Base-by-base conservation (phyloP, 1,140 invertebrate genomes). In the Cephus cinctus region DNA sequence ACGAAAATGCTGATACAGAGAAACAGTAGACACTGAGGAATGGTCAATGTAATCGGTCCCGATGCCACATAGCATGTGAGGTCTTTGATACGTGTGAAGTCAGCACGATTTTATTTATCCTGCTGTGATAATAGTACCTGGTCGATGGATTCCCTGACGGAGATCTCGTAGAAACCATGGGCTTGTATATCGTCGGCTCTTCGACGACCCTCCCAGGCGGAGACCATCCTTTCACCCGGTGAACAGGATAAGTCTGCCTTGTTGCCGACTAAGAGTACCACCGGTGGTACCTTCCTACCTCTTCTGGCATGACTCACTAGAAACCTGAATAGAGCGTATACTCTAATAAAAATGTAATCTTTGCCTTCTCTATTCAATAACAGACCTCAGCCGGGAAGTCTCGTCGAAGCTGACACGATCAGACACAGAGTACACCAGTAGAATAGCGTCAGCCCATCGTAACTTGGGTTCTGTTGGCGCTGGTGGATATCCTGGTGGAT, bases 391-490 rank as follows among this genome's bases (percentile, higher is more conserved):
- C 3, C 88, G 80, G 62, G 87, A 87, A 61, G 87, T 90, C 63
- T 91, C 88, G 63, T 92, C 87, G 68, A 92, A 92, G 19, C 88
- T 90, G 54, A 86, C 86, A 53, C 88, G 87, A 64, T 92, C 88
- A 3, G 88, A 89, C 2, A 93, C 85, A 0, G 89, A 88, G 64
- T 91, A 92, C 69, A 92, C 88, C 2, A 93, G 75, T 25, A 93
- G 83, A 63, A 92, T 92, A 4, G 87, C 90, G 63, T 94, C 89
- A 12, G 87, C 89, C 82, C 89, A 92, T 23, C 87, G 77, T 22
- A 92, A 88, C 59, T 90, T 87, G 9, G 84, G 82, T 65, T 92
- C 89, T 4, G 32, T 30, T 2, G 56, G 52, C 0, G 44, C 22
- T 0, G 50, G 19, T 6, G 52, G 34, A 16, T 41, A 45, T 21